Base-by-base conservation (phyloP, 2,113 vertebrate genomes). In the Galemys pyrenaicus region DNA sequence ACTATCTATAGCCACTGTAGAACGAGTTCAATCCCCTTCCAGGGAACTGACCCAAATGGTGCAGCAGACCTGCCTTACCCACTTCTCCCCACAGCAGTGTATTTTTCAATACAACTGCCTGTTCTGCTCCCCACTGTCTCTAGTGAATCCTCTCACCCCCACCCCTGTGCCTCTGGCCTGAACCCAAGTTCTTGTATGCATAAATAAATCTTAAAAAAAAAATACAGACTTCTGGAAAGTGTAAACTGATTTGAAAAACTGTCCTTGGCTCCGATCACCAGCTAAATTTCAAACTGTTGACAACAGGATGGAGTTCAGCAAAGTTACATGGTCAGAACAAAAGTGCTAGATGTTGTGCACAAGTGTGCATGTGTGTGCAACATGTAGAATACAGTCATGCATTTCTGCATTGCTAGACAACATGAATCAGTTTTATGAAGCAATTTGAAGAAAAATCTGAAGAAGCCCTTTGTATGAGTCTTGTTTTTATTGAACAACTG, bases 171-270 rank as follows among this genome's bases (percentile, higher is more conserved):
- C n/a, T n/a, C n/a, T n/a, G n/a, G n/a, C n/a, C n/a, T n/a, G n/a
- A n/a, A n/a, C n/a, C n/a, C n/a, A n/a, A n/a, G n/a, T n/a, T n/a
- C n/a, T n/a, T n/a, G n/a, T n/a, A n/a, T n/a, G n/a, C n/a, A n/a
- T n/a, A n/a, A n/a, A n/a, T n/a, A n/a, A n/a, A n/a, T n/a, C n/a
- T n/a, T n/a, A n/a, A n/a, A n/a, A n/a, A n/a, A n/a, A n/a, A n/a
- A n/a, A n/a, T 35, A 37, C 35, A 87, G 17, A 49, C 30, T 41
- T 56, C 6, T 9, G 7, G 13, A 6, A 91, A 93, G n/a, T 74
- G 41, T 65, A 90, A 67, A 87, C 77, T 89, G 89, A n/a, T 49
- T 74, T 84, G 56, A 39, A 91, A 94, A 90, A 87, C 39, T 9
- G 16, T 90, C 84, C 73, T 92, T 90, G 90, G 70, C 81, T 82